A percentile compares a stretch with the other conserved stretches of the same genome.
phyloP scores from a whole-genome alignment of 2,888 invertebrate species.

The Glaucopsyche alexis region DNA sequence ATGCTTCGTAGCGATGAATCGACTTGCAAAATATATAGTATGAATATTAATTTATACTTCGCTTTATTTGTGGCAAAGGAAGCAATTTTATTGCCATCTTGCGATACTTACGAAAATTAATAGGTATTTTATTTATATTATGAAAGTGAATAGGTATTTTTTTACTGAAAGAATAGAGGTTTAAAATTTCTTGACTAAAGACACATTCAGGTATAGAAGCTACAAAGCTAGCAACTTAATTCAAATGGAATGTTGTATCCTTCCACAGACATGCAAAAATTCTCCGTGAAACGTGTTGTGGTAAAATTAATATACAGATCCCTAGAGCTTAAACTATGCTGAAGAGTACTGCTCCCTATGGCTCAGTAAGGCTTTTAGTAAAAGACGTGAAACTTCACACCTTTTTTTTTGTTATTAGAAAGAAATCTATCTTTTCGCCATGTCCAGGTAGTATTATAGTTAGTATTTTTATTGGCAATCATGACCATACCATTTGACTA shows the following conservation, averaged over 20 bases:
- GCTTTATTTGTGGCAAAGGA: neutral
- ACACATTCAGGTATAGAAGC: neutral
- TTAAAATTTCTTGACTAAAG: neutral
- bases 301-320: constrained; percentile 1
- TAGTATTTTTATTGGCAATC: no score
- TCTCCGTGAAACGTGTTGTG: neutral
- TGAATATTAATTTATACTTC: neutral
- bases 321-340: neutral
- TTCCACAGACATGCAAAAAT: neutral
- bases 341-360: neutral
- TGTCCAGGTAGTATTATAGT: no score
- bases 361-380: neutral
- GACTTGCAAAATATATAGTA: no score
- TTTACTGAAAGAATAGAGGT: neutral
- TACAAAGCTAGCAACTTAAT: neutral
- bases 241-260: neutral
- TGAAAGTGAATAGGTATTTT: no score
- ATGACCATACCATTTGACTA: no score
- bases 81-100: neutral
- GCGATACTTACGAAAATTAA: neutral
- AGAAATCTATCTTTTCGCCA: no score
- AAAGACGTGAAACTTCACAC: neutral
- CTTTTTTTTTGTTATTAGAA: no score
- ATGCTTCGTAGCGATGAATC: neutral
- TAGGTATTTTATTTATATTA: no score